Evolutionary conservation across 2,113 vertebrate genomes (phyloP).

Genomic region (Phalacrocorax aristotelis): DNA sequence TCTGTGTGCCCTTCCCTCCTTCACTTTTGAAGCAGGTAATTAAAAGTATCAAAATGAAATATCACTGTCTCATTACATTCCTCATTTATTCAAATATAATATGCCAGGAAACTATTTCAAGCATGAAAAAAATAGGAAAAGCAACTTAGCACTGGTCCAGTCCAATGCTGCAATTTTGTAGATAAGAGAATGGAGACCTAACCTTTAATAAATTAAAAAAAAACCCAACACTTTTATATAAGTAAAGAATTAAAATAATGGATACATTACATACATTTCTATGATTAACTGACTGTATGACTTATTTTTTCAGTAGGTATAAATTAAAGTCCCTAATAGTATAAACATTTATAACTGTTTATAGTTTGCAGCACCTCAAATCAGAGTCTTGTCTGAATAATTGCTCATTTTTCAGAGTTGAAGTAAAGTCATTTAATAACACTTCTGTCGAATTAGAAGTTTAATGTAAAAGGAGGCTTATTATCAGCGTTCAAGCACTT

Average conservation of each 20-base stretch:
- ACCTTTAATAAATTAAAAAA: constrained; percentile 37
- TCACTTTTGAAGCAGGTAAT: constrained; percentile 53
- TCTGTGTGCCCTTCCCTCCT: background rate
- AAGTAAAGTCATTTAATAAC: constrained; percentile 10
- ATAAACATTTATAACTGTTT: constrained; percentile 2
- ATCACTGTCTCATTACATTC: constrained; percentile 62
- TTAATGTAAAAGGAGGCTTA: background rate
- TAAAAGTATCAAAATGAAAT: constrained; percentile 67
- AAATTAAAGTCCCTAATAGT: constrained; percentile 26
- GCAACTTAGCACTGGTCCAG: background rate
- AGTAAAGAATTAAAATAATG: constrained; percentile 61
- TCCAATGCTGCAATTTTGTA: constrained; percentile 35
- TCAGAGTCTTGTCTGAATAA: background rate
- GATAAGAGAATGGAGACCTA: constrained; percentile 54
- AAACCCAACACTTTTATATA: background rate
- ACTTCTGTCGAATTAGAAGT: constrained; percentile 32
- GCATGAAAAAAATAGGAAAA: constrained; percentile 1
- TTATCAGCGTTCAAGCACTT: background rate
- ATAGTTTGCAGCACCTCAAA: background rate
- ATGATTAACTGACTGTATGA: constrained; percentile 39
- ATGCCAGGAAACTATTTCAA: constrained; percentile 66
- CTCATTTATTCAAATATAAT: constrained; percentile 69
- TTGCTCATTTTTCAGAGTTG: background rate
- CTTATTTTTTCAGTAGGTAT: constrained; percentile 24
- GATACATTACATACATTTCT: constrained; percentile 23